Evolutionary conservation across 2,888 invertebrate species (phyloP).

Genomic region (Sepiola atlantica): DNA sequence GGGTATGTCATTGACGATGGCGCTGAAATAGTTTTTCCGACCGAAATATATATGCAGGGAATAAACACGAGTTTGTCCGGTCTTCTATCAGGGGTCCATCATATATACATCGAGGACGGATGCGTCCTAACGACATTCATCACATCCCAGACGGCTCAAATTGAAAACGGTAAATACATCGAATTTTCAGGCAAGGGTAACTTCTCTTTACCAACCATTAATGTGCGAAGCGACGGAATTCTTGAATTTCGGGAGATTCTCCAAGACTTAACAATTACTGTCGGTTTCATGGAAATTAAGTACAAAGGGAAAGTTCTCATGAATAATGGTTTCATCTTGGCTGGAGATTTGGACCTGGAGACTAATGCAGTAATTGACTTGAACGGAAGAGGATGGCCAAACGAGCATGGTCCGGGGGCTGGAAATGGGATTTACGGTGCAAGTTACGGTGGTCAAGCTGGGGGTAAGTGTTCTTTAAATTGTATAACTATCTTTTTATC

Average conservation of each 20-base stretch:
- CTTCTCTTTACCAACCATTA: conserved; percentile 62
- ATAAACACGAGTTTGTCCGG: conserved; percentile 62
- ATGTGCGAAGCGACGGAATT: conserved; percentile 56
- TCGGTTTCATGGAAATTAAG: conserved; percentile 63
- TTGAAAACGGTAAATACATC: conserved; percentile 56
- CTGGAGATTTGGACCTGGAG: conserved; percentile 62
- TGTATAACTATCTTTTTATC: too few species aligned
- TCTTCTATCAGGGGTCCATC: conserved; percentile 61
- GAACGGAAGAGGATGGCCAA: conserved; percentile 56
- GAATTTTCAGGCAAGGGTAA: conserved; percentile 60
- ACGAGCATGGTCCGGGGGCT: conserved; percentile 56
- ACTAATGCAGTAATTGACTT: conserved; percentile 57
- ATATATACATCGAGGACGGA: conserved; percentile 62
- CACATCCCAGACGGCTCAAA: conserved; percentile 63
- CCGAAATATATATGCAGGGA: conserved; percentile 65
- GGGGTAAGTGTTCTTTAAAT: conserved; percentile 51
- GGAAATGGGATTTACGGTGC: conserved; percentile 55
- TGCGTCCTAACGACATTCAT: conserved; percentile 56
- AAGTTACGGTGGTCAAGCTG: conserved; percentile 61
- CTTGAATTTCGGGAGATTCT: conserved; percentile 58
- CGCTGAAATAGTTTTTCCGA: conserved; percentile 62
- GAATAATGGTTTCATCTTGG: conserved; percentile 63
- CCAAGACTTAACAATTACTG: conserved; percentile 57
- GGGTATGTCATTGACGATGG: conserved; percentile 63
- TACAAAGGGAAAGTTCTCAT: conserved; percentile 58